Evolutionary conservation across 2,888 invertebrate genomes (phyloP), one percentile per base, ranked within the genome.

Genomic region (Hyalella azteca): DNA sequence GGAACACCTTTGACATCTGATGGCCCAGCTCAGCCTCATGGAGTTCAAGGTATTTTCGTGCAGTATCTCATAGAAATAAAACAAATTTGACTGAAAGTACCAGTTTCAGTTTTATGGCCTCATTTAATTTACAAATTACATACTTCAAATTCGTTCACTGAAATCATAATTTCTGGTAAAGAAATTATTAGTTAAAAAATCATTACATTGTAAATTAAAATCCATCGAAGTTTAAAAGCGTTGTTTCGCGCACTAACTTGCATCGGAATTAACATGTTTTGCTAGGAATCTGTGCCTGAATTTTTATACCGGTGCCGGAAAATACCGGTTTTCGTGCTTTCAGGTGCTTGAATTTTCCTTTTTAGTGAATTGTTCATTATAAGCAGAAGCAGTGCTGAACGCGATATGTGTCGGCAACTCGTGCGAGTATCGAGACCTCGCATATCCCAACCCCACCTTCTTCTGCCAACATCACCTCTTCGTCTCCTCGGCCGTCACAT

Each of bases 391-490:
- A 9, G 39, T 7, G 36, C 15, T 66, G 36, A 29, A 32, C 32
- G 66, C 36, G 19, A 19, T 66, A 5, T 32, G 32, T n/a, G 22
- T 32, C 4, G 66, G 36, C 13, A 66, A 36, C 36, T 66, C 66
- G 29, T 11, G 36, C 11, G 36, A 32, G 19, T 36, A 66, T 36
- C 32, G 66, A 1, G 66, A 66, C 19, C 36, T 66, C 36, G 66
- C 66, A 2, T 66, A 66, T 19, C 66, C 66, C 19, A 66, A 66
- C 19, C 66, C 66, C 13, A 66, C 39, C 9, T 66, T 66, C 66
- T 66, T 66, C 66, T 66, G 66, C 66, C 66, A 66, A 15, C 66
- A 66, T 36, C 29, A 36, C 13, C 11, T 66, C 26, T 66, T 66
- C 36, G 66, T 66, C 2, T 66, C 66, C 19, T 29, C 39, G 22